Evolutionary conservation across 2,113 vertebrate genomes (phyloP).

Genomic region (Deroptyus accipitrinus): DNA sequence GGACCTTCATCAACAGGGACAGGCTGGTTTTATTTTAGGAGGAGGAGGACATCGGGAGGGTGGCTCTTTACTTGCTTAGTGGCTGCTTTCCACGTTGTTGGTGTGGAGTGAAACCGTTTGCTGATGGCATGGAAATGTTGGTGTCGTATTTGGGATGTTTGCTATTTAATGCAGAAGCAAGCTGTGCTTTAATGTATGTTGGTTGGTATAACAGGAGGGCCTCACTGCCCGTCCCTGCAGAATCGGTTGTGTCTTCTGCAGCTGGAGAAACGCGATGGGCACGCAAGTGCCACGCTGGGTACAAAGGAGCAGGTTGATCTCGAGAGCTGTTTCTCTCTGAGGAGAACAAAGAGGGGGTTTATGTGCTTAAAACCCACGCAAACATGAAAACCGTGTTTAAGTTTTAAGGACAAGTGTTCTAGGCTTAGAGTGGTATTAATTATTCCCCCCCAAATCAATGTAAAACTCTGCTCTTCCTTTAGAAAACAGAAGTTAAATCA

Average conservation of each 20-base stretch:
- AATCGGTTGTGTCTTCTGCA: background rate
- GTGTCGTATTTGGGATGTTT: background rate
- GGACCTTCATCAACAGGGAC: background rate
- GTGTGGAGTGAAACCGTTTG: background rate
- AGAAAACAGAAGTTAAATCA: background rate
- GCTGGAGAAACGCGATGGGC: background rate
- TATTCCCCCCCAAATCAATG: background rate
- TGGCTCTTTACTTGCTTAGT: background rate
- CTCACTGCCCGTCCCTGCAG: background rate
- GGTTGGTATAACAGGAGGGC: background rate
- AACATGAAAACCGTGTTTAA: background rate
- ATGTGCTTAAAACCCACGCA: background rate
- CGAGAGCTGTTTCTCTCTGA: background rate
- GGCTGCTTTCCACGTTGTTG: background rate
- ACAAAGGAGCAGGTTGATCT: background rate
- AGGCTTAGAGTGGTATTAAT: background rate
- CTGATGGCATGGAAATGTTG: background rate
- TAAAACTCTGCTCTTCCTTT: background rate
- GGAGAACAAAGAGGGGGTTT: background rate
- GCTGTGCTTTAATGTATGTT: accelerated
- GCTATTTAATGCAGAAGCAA: background rate
- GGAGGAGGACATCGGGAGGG: background rate
- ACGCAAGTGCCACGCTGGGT: background rate
- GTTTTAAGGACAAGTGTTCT: background rate
- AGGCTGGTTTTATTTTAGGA: background rate